Percentiles rank a stretch among this genome's conserved stretches.
phyloP scores from a whole-genome alignment of 2,888 invertebrate genomes.

The Asteroscopus sphinx region DNA sequence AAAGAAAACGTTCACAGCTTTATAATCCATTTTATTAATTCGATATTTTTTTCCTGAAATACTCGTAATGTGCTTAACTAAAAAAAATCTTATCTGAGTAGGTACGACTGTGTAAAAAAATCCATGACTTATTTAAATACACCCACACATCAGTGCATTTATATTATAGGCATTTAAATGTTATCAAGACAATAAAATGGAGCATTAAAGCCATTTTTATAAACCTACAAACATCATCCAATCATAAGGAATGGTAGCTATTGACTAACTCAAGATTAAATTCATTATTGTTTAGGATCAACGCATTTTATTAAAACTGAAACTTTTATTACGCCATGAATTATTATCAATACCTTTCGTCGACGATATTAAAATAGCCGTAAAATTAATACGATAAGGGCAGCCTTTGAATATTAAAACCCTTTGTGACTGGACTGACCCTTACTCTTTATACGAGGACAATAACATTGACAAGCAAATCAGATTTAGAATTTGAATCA shows the following conservation, averaged over 20 bases:
- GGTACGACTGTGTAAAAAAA: conserved; percentile 55
- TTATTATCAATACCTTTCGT: conserved; percentile 76
- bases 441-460: conserved; percentile 73
- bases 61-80: conserved; percentile 6
- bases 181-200: conserved; percentile 54
- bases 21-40: background rate
- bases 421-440: conserved; percentile 76
- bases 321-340: conserved; percentile 75
- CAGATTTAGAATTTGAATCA: conserved; percentile 82
- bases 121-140: conserved; percentile 59
- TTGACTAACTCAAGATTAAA: conserved; percentile 40
- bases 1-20: conserved; percentile 30
- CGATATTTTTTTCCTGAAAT: conserved; percentile 2
- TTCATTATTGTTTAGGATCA: conserved; percentile 29
- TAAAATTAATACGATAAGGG: conserved; percentile 76
- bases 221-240: conserved; percentile 30
- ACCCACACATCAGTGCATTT: conserved; percentile 45
- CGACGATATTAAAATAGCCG: conserved; percentile 76
- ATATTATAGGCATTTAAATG: conserved; percentile 55
- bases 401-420: conserved; percentile 74
- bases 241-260: conserved; percentile 29
- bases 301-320: conserved; percentile 60
- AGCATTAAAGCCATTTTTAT: conserved; percentile 45
- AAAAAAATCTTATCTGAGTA: conserved; percentile 54
- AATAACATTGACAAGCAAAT: conserved; percentile 83